A percentile compares a stretch with the other conserved stretches of the same genome.
Conservation (phyloP, 2,797 vertebrate species). For the Darevskia nairensis region DNA sequence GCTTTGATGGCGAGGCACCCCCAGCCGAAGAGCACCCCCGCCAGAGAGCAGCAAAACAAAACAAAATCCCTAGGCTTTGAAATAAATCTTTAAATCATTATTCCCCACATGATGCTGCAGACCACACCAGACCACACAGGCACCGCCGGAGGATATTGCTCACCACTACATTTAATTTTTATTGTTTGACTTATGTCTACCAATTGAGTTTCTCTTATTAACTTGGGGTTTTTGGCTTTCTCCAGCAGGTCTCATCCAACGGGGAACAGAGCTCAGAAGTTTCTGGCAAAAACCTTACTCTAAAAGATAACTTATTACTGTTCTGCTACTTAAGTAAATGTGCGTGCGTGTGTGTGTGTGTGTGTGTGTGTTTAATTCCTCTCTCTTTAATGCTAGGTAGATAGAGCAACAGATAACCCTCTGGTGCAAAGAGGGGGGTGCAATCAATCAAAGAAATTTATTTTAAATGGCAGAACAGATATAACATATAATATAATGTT, state of each 20-base stretch:
- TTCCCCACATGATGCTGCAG: conserved; percentile 65
- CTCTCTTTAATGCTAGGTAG: too few species aligned
- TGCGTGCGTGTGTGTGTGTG: too few species aligned
- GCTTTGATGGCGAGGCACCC: not conserved
- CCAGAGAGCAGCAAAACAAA: not conserved
- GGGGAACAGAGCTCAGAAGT: too few species aligned
- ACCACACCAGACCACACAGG: conserved; percentile 76
- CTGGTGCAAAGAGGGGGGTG: too few species aligned
- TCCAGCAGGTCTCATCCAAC: conserved; percentile 20
- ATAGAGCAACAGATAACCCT: too few species aligned
- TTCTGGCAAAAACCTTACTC: too few species aligned
- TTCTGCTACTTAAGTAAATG: not conserved
- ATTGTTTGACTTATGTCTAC: conserved; percentile 80
- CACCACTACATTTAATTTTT: conserved; percentile 77
- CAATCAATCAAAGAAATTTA: not conserved
- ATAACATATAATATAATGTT: not conserved
- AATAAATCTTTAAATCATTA: conserved; percentile 79
- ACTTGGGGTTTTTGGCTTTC: conserved; percentile 53
- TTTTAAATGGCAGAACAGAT: not conserved
- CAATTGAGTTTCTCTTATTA: conserved; percentile 74
- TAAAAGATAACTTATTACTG: not conserved
- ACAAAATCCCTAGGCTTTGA: conserved; percentile 30
- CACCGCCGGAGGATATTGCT: conserved; percentile 77
- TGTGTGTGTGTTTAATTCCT: too few species aligned
- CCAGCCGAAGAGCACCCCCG: too few species aligned